Evolutionary conservation across 2,113 vertebrate species (phyloP).

Genomic region (Felis chaus): DNA sequence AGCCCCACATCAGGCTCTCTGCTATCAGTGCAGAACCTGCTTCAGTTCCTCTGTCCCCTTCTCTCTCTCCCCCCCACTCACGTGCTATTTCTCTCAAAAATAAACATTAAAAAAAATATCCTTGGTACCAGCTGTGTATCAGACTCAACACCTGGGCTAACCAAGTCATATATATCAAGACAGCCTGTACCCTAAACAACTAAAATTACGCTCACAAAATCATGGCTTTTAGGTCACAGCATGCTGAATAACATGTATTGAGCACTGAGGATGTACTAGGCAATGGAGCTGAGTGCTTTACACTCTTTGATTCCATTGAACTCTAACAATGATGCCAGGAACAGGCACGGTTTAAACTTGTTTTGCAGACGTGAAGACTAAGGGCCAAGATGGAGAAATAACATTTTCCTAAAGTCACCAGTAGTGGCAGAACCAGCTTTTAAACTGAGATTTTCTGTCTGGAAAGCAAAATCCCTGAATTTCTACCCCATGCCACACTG

Average conservation of each 20-base stretch:
- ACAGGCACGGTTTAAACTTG: neutral
- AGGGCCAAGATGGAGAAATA: neutral
- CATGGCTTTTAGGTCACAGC: neutral
- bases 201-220: neutral
- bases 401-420: neutral
- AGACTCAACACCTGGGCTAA: neutral
- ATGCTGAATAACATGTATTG: neutral
- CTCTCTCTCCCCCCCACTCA: too few species aligned
- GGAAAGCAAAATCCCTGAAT: neutral
- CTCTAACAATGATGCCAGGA: neutral
- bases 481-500: fast-evolving
- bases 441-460: conserved; percentile 1
- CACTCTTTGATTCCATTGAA: neutral
- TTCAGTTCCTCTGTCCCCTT: too few species aligned
- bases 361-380: neutral
- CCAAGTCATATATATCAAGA: neutral
- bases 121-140: neutral
- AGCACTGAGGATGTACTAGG: neutral
- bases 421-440: neutral
- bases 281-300: neutral
- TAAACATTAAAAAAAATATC: neutral
- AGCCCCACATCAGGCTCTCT: too few species aligned
- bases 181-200: neutral
- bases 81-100: too few species aligned
- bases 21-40: too few species aligned